A percentile compares a stretch with the other conserved stretches of the same genome.
Evolutionary conservation across 1,140 invertebrate genomes (phyloP).

Genomic region (Agrypnia vestita): DNA sequence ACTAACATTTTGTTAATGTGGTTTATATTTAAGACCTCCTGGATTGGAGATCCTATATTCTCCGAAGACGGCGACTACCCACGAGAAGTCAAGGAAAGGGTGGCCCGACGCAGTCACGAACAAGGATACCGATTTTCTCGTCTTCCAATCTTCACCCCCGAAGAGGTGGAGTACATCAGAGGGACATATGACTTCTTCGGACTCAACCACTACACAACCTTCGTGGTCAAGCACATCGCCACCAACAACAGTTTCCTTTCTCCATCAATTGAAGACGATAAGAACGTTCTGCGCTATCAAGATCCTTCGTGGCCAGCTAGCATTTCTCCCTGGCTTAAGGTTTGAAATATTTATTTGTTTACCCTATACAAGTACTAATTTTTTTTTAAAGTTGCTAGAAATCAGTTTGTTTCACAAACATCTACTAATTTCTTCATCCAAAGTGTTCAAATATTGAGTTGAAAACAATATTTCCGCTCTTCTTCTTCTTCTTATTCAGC

Average conservation of each 20-base stretch:
- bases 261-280: slow-evolving; percentile 17
- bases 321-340: too few relatives aligned
- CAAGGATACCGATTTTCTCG: slow-evolving; percentile 75
- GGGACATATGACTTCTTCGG: slow-evolving; percentile 78
- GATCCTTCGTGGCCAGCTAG: neutral
- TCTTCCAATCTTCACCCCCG: slow-evolving; percentile 73
- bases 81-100: slow-evolving; percentile 73
- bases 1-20: too few relatives aligned
- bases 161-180: slow-evolving; percentile 74
- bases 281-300: neutral
- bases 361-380: too few relatives aligned
- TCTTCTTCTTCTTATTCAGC: too few relatives aligned
- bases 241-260: slow-evolving; percentile 65
- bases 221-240: slow-evolving; percentile 67
- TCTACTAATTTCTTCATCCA: too few relatives aligned
- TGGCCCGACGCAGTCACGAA: slow-evolving; percentile 73
- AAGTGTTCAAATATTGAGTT: too few relatives aligned
- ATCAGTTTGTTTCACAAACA: too few relatives aligned
- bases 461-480: too few relatives aligned
- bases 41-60: slow-evolving; percentile 78
- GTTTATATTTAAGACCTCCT: slow-evolving; percentile 63
- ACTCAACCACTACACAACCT: slow-evolving; percentile 75
- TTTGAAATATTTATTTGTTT: too few relatives aligned
- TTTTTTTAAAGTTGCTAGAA: too few relatives aligned
- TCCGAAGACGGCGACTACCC: slow-evolving; percentile 78